Evolutionary conservation across 2,113 vertebrate species (phyloP), one percentile per base, ranked within the genome.

Genomic region (Agelaius phoeniceus): DNA sequence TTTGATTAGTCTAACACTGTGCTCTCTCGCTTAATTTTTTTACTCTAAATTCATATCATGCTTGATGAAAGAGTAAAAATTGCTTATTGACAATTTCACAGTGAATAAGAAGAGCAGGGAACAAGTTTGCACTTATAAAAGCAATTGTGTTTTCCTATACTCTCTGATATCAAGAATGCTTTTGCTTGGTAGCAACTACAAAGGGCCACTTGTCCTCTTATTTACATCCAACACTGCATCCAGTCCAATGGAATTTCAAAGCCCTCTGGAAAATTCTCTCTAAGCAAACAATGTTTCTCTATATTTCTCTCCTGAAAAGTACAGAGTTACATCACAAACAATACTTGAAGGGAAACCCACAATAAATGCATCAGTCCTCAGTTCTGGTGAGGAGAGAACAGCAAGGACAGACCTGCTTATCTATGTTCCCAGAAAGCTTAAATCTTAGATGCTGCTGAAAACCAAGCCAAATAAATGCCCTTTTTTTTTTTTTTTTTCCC

Each of bases 21-120:
- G 24, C 30, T 57, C 44, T 30, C 23, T 55, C 55, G 35, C 19
- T n/a, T 7, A 15, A 6, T 51, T 90, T 94, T 95, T 87, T 83
- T 13, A 21, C 33, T 91, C 82, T 77, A 37, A 90, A 81, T 90
- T 92, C 44, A 21, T 67, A 74, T 86, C 59, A 66, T 66, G 62
- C 31, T 83, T 3, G 6, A 89, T 76, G 74, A 51, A 83, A 92
- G 39, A 81, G 22, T 65, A 71, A 83, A 94, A 94, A 88, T 84
- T 90, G 51, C 75, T 86, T 94, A 82, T 96, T 91, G 85, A 91
- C 48, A 77, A 37, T 93, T 83, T 90, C 68, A 74, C 8, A 26
- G 43, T 63, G 59, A 80, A 44, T 74, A 83, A 74, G 48, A 93
- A 62, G 51, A 90, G 35, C 52, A 71, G 24, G 68, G 17, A 51